Evolutionary conservation across 2,888 invertebrate species (phyloP).

Genomic region (Drosophila barbarae): DNA sequence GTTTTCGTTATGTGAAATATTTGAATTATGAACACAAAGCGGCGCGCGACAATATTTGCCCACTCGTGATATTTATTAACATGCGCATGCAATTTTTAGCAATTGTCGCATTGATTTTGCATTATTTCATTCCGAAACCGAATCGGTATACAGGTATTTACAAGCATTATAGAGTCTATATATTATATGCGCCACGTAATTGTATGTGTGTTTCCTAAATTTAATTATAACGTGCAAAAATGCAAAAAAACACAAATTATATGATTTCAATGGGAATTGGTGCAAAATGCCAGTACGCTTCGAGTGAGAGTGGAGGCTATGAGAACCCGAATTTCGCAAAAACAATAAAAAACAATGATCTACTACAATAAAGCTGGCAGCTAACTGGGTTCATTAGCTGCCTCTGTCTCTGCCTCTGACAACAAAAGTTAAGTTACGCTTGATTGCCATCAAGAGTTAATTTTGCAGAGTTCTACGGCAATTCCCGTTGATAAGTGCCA

Average conservation of each 20-base stretch:
- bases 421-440: slow-evolving; percentile 48
- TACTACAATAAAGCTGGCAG: slow-evolving; percentile 31
- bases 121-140: slow-evolving; percentile 29
- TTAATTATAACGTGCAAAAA: slow-evolving; percentile 68
- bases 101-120: slow-evolving; percentile 46
- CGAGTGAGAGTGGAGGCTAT: slow-evolving; percentile 26
- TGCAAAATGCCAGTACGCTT: slow-evolving; percentile 33
- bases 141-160: slow-evolving; percentile 5
- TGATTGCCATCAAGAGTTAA: slow-evolving; percentile 68
- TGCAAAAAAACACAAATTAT: slow-evolving; percentile 46
- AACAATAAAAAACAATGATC: slow-evolving; percentile 42
- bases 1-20: slow-evolving; percentile 4
- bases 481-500: slow-evolving; percentile 24
- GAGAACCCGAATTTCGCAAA: slow-evolving; percentile 45
- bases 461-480: slow-evolving; percentile 42
- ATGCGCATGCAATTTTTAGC: slow-evolving; percentile 37
- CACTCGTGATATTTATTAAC: slow-evolving; percentile 14
- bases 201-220: slow-evolving; percentile 17
- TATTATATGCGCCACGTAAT: slow-evolving; percentile 35
- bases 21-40: slow-evolving; percentile 1
- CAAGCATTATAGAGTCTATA: slow-evolving; percentile 5
- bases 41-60: slow-evolving; percentile 6
- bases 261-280: slow-evolving; percentile 49
- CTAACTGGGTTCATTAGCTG: slow-evolving; percentile 46
- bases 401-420: slow-evolving; percentile 36